Evolutionary conservation across 53 echinoderm and acorn worm species (phyloP), one percentile per base, ranked within the genome.

Genomic region (Holothuria scabra): DNA sequence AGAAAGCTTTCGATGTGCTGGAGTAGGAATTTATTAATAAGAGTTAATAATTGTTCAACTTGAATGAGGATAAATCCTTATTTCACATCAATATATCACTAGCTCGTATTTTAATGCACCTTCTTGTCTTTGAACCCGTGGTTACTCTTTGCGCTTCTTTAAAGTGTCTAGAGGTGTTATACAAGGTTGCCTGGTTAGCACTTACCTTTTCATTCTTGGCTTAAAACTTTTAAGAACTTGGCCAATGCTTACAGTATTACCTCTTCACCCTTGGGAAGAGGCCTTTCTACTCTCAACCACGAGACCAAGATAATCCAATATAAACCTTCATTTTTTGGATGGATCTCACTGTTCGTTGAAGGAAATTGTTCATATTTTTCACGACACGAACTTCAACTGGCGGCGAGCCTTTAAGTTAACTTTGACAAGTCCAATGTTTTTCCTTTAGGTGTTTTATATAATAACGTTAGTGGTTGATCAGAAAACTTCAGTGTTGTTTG

Each of bases 401-500:
- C 67, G 8, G 25, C 67, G 4, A 3, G 67, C 33, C 67, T 67
- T 21, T 34, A 67, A 67, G 32, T 67, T 67, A 67, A 67, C 35
- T 48, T 48, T 48, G 48, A 48, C 12, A 48, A 48, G 48, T 48
- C 48, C 9, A 48, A 12, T 48, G 12, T 48, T 31, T 67, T 30
- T 67, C 67, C 67, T 6, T 31, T 67, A 33, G 48, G n/a, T n/a
- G n/a, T n/a, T n/a, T n/a, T n/a, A n/a, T n/a, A n/a, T n/a, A n/a
- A n/a, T n/a, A n/a, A n/a, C n/a, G n/a, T n/a, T n/a, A n/a, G n/a
- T n/a, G n/a, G n/a, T n/a, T n/a, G n/a, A n/a, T n/a, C n/a, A n/a
- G n/a, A n/a, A n/a, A n/a, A n/a, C n/a, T n/a, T n/a, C n/a, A n/a
- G n/a, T n/a, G n/a, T n/a, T n/a, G n/a, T n/a, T n/a, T n/a, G n/a